Conservation (phyloP, 1,140 invertebrate species). For the Ephestia elutella region DNA sequence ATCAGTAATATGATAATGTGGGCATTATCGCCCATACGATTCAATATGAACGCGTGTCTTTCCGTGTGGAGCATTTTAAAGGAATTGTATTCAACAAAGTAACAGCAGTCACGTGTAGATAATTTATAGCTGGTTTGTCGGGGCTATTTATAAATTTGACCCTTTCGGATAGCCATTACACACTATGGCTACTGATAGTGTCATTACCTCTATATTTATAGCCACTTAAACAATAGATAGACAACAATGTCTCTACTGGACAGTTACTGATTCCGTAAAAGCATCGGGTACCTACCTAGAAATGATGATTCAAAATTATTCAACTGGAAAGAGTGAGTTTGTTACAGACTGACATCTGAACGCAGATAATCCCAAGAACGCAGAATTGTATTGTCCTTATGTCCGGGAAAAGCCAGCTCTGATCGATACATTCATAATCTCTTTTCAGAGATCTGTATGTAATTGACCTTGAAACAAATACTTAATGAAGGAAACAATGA, state of each 20-base stretch:
- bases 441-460: not conserved
- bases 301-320: not conserved
- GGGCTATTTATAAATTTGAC: constrained; percentile 8
- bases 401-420: too few species aligned
- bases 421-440: too few species aligned
- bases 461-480: not conserved
- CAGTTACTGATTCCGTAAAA: not conserved
- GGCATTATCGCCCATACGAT: constrained; percentile 6
- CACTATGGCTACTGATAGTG: not conserved
- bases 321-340: too few species aligned
- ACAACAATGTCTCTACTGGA: not conserved
- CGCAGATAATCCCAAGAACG: too few species aligned
- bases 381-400: too few species aligned
- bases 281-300: not conserved
- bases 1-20: not conserved
- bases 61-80: constrained; percentile 7
- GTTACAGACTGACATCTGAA: too few species aligned
- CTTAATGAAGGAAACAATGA: not conserved
- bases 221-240: not conserved
- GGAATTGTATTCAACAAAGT: not conserved
- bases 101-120: not conserved
- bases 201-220: not conserved
- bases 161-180: not conserved
- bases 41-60: constrained; percentile 3
- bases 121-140: not conserved